Evolutionary conservation across 2,888 invertebrate species (phyloP).

Genomic region (Poecilobothrus nobilitatus): DNA sequence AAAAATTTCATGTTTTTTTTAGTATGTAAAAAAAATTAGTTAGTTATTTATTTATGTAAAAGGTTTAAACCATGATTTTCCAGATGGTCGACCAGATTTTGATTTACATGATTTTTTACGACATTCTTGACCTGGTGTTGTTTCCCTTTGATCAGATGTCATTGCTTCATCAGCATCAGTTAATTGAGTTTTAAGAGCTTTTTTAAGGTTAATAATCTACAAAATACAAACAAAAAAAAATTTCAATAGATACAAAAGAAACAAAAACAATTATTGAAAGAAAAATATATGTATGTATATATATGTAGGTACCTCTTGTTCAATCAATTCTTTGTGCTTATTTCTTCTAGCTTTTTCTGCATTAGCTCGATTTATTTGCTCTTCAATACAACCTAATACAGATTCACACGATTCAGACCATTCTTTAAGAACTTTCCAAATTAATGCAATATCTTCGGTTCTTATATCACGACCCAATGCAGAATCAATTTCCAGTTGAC

Average conservation of each 20-base stretch:
- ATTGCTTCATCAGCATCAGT: constrained; percentile 81
- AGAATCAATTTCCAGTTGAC: constrained; percentile 86
- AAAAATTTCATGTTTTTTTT: too few relatives aligned
- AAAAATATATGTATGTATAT: constrained; percentile 13
- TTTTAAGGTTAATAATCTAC: constrained; percentile 79
- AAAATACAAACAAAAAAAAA: constrained; percentile 14
- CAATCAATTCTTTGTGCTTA: constrained; percentile 71
- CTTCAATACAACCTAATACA: constrained; percentile 79
- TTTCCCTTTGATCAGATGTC: constrained; percentile 62
- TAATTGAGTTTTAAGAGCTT: constrained; percentile 72
- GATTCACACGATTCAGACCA: constrained; percentile 89
- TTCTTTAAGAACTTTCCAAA: constrained; percentile 71
- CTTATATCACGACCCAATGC: constrained; percentile 89
- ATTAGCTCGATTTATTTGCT: constrained; percentile 82
- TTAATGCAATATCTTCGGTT: constrained; percentile 70
- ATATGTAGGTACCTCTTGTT: constrained; percentile 61
- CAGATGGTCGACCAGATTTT: constrained; percentile 35
- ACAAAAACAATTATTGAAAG: constrained; percentile 7
- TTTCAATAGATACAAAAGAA: constrained; percentile 26
- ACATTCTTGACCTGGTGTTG: constrained; percentile 36
- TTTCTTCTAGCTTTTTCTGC: constrained; percentile 71
- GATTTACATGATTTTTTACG: constrained; percentile 41
- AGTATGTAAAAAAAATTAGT: too few relatives aligned
- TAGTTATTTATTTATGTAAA: constrained; percentile 24
- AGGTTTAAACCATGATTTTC: constrained; percentile 31